Evolutionary conservation across 2,888 invertebrate genomes (phyloP), one percentile per base, ranked within the genome.

Genomic region (Lasioglossum figueresi): DNA sequence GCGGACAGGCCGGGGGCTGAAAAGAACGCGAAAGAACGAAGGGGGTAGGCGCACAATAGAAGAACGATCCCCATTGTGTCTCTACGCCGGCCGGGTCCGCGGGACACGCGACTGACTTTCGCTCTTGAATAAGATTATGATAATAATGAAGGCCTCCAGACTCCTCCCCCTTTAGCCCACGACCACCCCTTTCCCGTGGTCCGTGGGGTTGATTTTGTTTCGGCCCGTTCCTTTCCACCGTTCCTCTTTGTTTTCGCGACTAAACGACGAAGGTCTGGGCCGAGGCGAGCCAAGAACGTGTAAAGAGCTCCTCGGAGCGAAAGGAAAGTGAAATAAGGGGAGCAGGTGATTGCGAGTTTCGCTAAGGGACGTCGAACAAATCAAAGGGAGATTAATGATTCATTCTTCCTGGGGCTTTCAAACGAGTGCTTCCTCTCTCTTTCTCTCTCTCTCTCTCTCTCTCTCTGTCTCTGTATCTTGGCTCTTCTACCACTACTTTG

Each of bases 61-160:
- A 82, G 88, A 90, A 85, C 89, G 90, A 87, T 88, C 89, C 84
- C 88, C 90, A 93, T 93, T 93, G 92, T 93, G 89, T 86, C 89
- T 86, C 79, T 72, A 83, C 86, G 80, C 80, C 63, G 82, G 76
- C 71, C 84, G 82, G 82, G 85, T 90, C 90, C 89, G 80, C 83
- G 88, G 87, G 91, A 91, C 91, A 93, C 90, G 91, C 91, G 92
- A 92, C 92, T 93, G 93, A 93, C 94, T 93, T 94, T 93, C 91
- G 88, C 88, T 91, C 90, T 91, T 93, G 94, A 94, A 94, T 94
- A 93, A 94, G 94, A 94, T 94, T 94, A 94, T 93, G 93, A 94
- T 94, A 94, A 94, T 94, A 94, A 94, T 91, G 90, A 91, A 87
- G 79, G 85, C 85, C 73, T 79, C 77, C 80, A 84, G 85, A 82